Conservation (phyloP, 2,888 invertebrate genomes). For the Yponomeuta cagnagella region DNA sequence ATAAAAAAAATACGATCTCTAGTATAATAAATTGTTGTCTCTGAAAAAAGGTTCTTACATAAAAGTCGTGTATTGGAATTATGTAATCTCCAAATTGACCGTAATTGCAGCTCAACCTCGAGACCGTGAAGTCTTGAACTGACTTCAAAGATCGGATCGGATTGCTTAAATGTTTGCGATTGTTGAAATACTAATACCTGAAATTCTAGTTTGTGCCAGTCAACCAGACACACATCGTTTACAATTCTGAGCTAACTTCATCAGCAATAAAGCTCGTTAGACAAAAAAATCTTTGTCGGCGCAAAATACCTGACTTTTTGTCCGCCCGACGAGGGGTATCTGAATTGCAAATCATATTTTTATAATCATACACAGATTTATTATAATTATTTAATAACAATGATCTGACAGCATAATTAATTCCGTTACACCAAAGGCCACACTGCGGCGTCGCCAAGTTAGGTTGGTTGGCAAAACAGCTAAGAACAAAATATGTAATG, state of each 20-base stretch:
- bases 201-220: neutral
- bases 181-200: too few species aligned
- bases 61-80: conserved; percentile 1
- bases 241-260: neutral
- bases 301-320: neutral
- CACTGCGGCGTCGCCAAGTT: conserved; percentile 26
- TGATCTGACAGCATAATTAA: conserved; percentile 53
- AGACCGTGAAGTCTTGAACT: neutral
- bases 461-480: conserved; percentile 48
- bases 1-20: neutral
- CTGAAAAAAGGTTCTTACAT: conserved; percentile 2
- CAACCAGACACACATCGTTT: neutral
- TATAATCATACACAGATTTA: conserved; percentile 18
- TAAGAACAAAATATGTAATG: conserved; percentile 65
- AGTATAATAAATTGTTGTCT: neutral
- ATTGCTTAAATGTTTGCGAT: too few species aligned
- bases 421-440: conserved; percentile 62
- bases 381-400: conserved; percentile 30
- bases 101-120: neutral
- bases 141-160: neutral
- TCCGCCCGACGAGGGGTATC: neutral
- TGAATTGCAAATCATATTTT: conserved; percentile 9
- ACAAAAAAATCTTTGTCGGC: neutral
- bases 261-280: neutral
- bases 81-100: neutral